phyloP scores from a whole-genome alignment of 2,888 invertebrate genomes.

The Nesidiocoris tenuis region DNA sequence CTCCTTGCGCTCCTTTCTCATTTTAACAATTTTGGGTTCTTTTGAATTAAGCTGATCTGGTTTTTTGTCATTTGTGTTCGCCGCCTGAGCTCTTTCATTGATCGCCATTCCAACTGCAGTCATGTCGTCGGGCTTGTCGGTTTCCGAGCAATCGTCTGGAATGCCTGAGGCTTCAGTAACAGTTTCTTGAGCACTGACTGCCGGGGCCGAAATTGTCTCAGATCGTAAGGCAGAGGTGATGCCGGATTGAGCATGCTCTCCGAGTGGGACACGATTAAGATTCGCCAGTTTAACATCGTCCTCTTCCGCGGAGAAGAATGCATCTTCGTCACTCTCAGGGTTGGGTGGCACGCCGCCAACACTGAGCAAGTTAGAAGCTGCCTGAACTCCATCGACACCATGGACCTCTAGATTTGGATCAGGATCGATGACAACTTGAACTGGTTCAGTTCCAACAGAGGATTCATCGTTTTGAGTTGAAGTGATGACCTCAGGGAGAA shows the following conservation, averaged over 20 bases:
- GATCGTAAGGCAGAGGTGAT: not conserved
- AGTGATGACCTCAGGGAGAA: not conserved
- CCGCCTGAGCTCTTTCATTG: too few relatives aligned
- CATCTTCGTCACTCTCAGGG: constrained; percentile 15
- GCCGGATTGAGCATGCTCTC: not conserved
- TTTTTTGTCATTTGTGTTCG: too few relatives aligned
- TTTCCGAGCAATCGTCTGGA: not conserved
- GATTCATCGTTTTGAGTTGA: not conserved
- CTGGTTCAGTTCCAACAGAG: not conserved
- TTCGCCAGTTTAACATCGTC: not conserved
- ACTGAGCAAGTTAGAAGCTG: not conserved
- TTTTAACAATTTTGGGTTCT: not conserved
- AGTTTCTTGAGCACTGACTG: not conserved
- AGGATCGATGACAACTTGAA: not conserved
- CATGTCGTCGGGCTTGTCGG: not conserved
- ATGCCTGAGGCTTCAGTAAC: too few relatives aligned
- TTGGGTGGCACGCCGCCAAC: not conserved
- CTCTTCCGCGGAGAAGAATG: constrained; percentile 29
- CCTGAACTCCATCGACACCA: not conserved
- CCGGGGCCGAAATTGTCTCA: not conserved
- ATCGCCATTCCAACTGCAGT: not conserved
- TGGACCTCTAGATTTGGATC: not conserved
- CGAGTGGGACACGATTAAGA: not conserved
- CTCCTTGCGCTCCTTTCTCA: not conserved
- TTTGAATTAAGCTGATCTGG: not conserved